Evolutionary conservation across 2,113 vertebrate species (phyloP).

Genomic region (Sebastes schlegelii): DNA sequence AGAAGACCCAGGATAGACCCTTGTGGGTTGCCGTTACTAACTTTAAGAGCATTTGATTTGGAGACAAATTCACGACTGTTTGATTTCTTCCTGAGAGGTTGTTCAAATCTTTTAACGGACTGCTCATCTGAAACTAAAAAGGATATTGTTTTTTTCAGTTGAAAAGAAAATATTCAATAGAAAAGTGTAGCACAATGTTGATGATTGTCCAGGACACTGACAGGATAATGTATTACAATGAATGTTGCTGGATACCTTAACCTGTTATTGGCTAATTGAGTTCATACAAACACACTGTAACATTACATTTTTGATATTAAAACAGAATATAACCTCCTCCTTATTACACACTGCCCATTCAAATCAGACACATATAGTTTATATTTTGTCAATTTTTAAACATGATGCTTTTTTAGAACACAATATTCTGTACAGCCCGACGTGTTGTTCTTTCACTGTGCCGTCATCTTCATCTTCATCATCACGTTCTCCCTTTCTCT

Average conservation of each 20-base stretch:
- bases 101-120: background rate
- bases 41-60: background rate
- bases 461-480: constrained; percentile 44
- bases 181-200: background rate
- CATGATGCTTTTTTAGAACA: constrained; percentile 61
- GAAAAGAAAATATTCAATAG: too few species aligned
- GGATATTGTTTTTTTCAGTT: background rate
- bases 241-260: background rate
- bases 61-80: background rate
- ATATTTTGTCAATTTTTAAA: constrained; percentile 58
- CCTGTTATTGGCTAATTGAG: background rate
- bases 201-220: background rate
- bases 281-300: background rate
- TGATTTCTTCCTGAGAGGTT: background rate
- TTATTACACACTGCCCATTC: constrained; percentile 52
- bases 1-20: background rate
- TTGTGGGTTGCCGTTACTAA: background rate
- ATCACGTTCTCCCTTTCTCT: constrained; percentile 20
- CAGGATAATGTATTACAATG: background rate
- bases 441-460: constrained; percentile 56
- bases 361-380: constrained; percentile 44
- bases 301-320: background rate
- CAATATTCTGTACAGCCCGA: constrained; percentile 67
- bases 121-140: background rate
- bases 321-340: background rate